Evolutionary conservation across 1,140 invertebrate genomes (phyloP).

Genomic region (Habropoda laboriosa): DNA sequence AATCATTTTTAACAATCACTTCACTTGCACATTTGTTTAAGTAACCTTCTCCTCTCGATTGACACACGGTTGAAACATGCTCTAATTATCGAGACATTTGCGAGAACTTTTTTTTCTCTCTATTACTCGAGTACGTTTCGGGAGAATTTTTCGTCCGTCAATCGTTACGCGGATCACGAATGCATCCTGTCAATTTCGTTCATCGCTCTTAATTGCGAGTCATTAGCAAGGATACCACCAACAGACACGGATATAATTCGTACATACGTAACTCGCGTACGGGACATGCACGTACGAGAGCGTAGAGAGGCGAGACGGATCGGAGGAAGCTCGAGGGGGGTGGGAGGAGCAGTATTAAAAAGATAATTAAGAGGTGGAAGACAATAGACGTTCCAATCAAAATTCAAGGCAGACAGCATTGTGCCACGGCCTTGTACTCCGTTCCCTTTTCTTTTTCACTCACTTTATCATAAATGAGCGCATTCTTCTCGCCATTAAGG

Average conservation of each 20-base stretch:
- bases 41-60: not conserved
- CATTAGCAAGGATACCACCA: not conserved
- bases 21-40: no score
- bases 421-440: conserved; percentile 45
- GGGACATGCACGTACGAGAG: not conserved
- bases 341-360: conserved; percentile 34
- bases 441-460: conserved; percentile 44
- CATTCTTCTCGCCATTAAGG: conserved; percentile 49
- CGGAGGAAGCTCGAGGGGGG: not conserved
- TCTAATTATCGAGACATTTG: no score
- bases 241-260: conserved; percentile 2
- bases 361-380: conserved; percentile 62
- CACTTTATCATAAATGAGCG: conserved; percentile 44
- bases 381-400: conserved; percentile 62
- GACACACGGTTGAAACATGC: not conserved
- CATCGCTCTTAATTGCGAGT: conserved; percentile 11
- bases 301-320: not conserved
- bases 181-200: no score
- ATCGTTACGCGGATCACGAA: not conserved
- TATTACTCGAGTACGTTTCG: not conserved
- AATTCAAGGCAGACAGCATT: conserved; percentile 65
- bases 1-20: no score
- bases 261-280: conserved; percentile 2
- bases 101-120: not conserved
- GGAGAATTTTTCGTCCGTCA: no score